Base-by-base conservation (phyloP, 92 coral and sea anemone genomes). In the Chrysogorgia sp. region DNA sequence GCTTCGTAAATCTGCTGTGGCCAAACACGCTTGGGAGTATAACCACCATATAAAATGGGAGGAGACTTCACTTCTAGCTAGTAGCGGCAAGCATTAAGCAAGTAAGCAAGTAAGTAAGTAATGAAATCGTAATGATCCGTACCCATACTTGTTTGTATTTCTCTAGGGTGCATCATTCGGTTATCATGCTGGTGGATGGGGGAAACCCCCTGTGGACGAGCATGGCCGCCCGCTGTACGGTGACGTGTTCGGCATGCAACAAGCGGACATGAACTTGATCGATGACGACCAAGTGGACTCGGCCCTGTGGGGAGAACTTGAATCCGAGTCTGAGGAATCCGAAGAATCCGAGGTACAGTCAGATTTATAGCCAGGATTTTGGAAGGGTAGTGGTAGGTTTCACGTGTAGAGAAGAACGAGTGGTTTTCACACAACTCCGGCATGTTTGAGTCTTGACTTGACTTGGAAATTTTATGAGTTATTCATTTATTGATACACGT, bases 101-200 rank as follows among this genome's bases (percentile, higher is more conserved):
- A n/a, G n/a, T n/a, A n/a, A n/a, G n/a, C n/a, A n/a, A n/a, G n/a
- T n/a, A n/a, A n/a, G n/a, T 22, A 22, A 14, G 50, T 64, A 3
- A 34, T 10, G 10, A 37, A 37, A 4, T 37, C 4, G 43, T 4
- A 37, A 10, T 37, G 10, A 10, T 37, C 10, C 43, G 10, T 4
- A 10, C 4, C 10, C 12, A 37, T 4, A 4, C 10, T 37, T 37
- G 5, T 37, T 37, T 37, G 5, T 52, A 10, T 31, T 25, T 50
- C 12, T 58, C 28, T 66, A 91, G 90, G 99, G 99, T 34, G 99
- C 99, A 23, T 81, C 99, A 12, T 96, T 96, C 75, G 99, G 99
- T 59, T 96, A 96, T 85, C 99, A 96, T 45, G 97, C 99, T 0
- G 99, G 99, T 30, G 97, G 99, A 32, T 96, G 99, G 99, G 99